Evolutionary conservation across 2,113 vertebrate species (phyloP), one percentile per base, ranked within the genome.

Genomic region (Isurus oxyrinchus): DNA sequence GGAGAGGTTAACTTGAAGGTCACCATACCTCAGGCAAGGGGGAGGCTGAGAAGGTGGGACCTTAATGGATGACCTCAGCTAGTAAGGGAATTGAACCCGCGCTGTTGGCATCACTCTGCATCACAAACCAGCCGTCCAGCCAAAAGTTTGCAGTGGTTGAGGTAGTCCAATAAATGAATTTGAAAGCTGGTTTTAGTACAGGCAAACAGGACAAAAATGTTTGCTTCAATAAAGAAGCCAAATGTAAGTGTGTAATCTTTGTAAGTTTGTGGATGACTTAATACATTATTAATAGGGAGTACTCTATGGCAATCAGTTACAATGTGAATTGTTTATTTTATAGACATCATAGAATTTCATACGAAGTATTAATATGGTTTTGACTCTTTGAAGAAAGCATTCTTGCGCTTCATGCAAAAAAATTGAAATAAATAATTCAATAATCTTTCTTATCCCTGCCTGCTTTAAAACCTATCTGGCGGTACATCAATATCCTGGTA

Each of bases 381-480:
- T 63, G 19, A 40, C 40, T 40, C 90, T 23, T 59, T n/a, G 59
- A 57, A 93, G 57, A 93, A 93, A 93, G 27, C 4, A 13, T 93
- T 35, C 90, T 61, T 93, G 35, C 19, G 16, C 35, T 63, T 93
- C 57, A 63, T n/a, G 53, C 6, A 61, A 93, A 91, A 90, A 63
- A 63, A 7, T 40, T 93, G 14, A 90, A 90, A 90, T 90, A 91
- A 94, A 94, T 94, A 94, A 94, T 94, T 40, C 61, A 94, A 23
- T n/a, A 40, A n/a, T 40, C 90, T 10, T 59, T 53, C 87, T 90
- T 57, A 40, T 55, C 10, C 27, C 84, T 61, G 59, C 57, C 55
- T 91, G 11, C n/a, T 94, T 63, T 63, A 19, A 94, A 23, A 90
- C 13, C 35, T 21, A 40, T 63, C 35, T 35, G 57, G 61, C n/a